These are phyloP conservation scores for Poeciliopsis prolifica DNA, from an alignment of 2,113 vertebrate species.

Conservation along the genomic window DNA sequence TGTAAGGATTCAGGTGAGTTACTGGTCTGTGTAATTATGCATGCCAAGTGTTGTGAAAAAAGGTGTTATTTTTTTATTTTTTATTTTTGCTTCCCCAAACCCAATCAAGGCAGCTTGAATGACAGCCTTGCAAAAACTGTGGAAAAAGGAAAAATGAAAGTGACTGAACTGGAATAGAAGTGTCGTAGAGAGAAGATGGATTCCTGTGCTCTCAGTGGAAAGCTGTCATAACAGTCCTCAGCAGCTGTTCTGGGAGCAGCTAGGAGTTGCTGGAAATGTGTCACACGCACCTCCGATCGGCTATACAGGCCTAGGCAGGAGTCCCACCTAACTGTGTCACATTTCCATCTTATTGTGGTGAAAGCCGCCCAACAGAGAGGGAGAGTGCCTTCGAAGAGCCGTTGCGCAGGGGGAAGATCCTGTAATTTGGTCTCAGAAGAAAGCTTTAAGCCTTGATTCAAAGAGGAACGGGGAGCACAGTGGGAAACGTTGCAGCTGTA, in stretches of 20 bases:
- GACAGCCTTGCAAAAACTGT: slow-evolving; percentile 63
- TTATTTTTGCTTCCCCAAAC: slow-evolving; percentile 18
- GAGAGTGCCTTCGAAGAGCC: slow-evolving; percentile 44
- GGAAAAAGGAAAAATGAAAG: slow-evolving; percentile 66
- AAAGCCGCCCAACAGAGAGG: slow-evolving; percentile 60
- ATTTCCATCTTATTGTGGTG: slow-evolving; percentile 71
- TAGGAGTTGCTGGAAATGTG: slow-evolving; percentile 69
- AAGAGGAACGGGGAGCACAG: slow-evolving; percentile 24
- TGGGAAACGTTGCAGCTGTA: slow-evolving; percentile 29
- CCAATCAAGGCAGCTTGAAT: slow-evolving; percentile 58
- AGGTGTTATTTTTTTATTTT: slow-evolving; percentile 24
- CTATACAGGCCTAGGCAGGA: slow-evolving; percentile 67
- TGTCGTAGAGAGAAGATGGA: slow-evolving; percentile 71
- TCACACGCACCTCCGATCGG: slow-evolving; percentile 64
- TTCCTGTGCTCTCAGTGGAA: slow-evolving; percentile 74
- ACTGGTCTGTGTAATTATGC: slow-evolving; percentile 59
- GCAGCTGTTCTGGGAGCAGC: slow-evolving; percentile 74
- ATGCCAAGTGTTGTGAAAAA: slow-evolving; percentile 45
- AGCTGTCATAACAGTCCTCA: slow-evolving; percentile 77
- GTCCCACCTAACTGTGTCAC: slow-evolving; percentile 71
- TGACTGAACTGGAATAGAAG: slow-evolving; percentile 75
- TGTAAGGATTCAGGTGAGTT: slow-evolving; percentile 33
- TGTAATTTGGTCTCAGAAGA: slow-evolving; percentile 71
- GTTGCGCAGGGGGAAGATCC: slow-evolving; percentile 42
- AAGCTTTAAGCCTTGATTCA: slow-evolving; percentile 52